phyloP scores from a whole-genome alignment of 2,888 invertebrate species.

The Andrena hattorfiana region DNA sequence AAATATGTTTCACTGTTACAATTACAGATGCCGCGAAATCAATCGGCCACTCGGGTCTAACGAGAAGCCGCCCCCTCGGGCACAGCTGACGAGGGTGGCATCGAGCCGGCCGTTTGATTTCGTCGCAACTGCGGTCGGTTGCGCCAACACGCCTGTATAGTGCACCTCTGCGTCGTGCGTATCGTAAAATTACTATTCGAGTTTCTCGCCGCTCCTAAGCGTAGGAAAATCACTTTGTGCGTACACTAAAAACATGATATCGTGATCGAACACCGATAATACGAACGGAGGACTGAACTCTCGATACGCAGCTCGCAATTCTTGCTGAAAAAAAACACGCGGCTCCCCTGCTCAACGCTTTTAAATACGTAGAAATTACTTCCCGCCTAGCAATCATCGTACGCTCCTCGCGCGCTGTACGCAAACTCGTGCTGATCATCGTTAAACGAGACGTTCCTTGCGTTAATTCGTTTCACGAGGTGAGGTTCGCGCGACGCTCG shows the following conservation, averaged over 20 bases:
- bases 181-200: slow-evolving; percentile 25
- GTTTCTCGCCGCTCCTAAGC: slow-evolving; percentile 34
- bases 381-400: slow-evolving; percentile 11
- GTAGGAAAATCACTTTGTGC: slow-evolving; percentile 53
- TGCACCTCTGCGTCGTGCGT: slow-evolving; percentile 13
- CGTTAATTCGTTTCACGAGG: slow-evolving; percentile 1
- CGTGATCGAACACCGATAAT: slow-evolving; percentile 9
- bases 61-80: background rate
- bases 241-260: slow-evolving; percentile 32
- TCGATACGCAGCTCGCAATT: slow-evolving; percentile 1
- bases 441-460: slow-evolving; percentile 22
- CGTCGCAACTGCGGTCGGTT: slow-evolving; percentile 14
- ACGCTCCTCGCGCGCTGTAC: background rate
- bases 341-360: background rate
- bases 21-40: slow-evolving; percentile 20
- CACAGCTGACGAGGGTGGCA: background rate
- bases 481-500: background rate
- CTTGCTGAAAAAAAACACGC: background rate
- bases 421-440: slow-evolving; percentile 21
- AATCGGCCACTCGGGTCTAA: background rate
- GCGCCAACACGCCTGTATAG: slow-evolving; percentile 40
- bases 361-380: background rate
- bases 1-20: slow-evolving; percentile 70
- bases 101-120: background rate
- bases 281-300: slow-evolving; percentile 5